Conservation (phyloP, 2,888 invertebrate genomes). For the Aquatica leii region DNA sequence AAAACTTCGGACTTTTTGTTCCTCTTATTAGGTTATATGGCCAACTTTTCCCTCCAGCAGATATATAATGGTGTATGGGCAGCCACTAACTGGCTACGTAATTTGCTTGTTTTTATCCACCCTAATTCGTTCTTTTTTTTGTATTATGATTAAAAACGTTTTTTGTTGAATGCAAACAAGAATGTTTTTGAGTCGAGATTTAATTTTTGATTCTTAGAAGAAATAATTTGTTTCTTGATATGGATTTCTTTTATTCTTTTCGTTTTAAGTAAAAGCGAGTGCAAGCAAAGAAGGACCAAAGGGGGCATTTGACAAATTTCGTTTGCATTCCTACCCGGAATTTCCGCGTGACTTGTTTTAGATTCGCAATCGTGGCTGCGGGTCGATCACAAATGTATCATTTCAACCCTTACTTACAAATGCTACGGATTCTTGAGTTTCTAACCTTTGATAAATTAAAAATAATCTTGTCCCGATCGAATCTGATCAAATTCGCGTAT, state of each 20-base stretch:
- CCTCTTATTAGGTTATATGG: constrained; percentile 44
- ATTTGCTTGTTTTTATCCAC: constrained; percentile 49
- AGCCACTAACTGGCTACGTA: constrained; percentile 50
- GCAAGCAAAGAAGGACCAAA: constrained; percentile 46
- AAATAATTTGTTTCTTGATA: constrained; percentile 20
- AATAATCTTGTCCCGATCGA: not conserved
- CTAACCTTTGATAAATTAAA: constrained; percentile 16
- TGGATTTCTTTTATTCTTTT: constrained; percentile 25
- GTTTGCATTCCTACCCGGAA: constrained; percentile 59
- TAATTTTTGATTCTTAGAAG: constrained; percentile 17
- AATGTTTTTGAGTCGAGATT: constrained; percentile 10
- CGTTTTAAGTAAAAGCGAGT: constrained; percentile 36
- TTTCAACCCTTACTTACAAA: constrained; percentile 39
- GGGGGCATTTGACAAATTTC: constrained; percentile 59
- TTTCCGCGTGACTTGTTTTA: constrained; percentile 54
- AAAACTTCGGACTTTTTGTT: constrained; percentile 45
- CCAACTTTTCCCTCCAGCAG: constrained; percentile 38
- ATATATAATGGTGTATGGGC: constrained; percentile 46
- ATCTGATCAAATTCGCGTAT: too few relatives aligned
- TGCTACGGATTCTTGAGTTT: constrained; percentile 26
- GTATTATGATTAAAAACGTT: constrained; percentile 28
- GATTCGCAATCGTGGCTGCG: constrained; percentile 47
- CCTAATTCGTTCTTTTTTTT: constrained; percentile 36
- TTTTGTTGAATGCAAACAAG: constrained; percentile 9
- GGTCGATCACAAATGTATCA: constrained; percentile 50